phyloP scores from a whole-genome alignment of 2,113 vertebrate species.

The Crocuta crocuta region DNA sequence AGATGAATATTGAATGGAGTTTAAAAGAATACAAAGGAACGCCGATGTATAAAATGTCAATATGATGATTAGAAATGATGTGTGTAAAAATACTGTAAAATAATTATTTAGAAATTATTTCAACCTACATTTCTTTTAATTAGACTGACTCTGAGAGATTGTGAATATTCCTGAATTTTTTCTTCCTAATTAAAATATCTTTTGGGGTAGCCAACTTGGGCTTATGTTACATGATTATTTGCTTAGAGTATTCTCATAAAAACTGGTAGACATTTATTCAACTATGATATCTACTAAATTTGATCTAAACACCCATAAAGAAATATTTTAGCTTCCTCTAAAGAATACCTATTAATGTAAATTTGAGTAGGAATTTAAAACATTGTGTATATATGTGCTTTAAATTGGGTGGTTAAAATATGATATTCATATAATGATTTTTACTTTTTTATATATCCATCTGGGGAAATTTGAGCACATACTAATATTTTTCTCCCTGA shows the following conservation, averaged over 20 bases:
- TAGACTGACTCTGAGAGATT: constrained; percentile 54
- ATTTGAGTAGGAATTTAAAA: constrained; percentile 67
- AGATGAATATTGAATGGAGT: constrained; percentile 62
- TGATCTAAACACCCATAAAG: constrained; percentile 77
- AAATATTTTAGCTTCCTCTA: constrained; percentile 78
- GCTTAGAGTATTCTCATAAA: constrained; percentile 82
- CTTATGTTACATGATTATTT: constrained; percentile 79
- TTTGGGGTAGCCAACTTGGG: constrained; percentile 82
- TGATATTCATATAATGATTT: constrained; percentile 47
- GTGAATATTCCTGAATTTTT: constrained; percentile 68
- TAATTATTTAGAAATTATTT: constrained; percentile 58
- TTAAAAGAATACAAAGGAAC: constrained; percentile 56
- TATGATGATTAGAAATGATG: constrained; percentile 65
- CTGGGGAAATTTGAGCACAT: constrained; percentile 17
- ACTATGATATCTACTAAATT: constrained; percentile 74
- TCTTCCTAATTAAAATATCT: constrained; percentile 30
- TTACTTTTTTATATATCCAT: constrained; percentile 13
- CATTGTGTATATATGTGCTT: constrained; percentile 20
- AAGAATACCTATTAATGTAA: constrained; percentile 78
- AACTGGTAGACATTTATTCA: constrained; percentile 82
- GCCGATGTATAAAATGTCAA: constrained; percentile 58
- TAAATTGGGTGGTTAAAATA: constrained; percentile 48
- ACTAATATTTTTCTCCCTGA: constrained; percentile 39
- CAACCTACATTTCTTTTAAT: constrained; percentile 74
- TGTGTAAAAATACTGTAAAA: constrained; percentile 57